Evolutionary conservation across 2,113 vertebrate genomes (phyloP).

Genomic region (Atrichornis clamosus): DNA sequence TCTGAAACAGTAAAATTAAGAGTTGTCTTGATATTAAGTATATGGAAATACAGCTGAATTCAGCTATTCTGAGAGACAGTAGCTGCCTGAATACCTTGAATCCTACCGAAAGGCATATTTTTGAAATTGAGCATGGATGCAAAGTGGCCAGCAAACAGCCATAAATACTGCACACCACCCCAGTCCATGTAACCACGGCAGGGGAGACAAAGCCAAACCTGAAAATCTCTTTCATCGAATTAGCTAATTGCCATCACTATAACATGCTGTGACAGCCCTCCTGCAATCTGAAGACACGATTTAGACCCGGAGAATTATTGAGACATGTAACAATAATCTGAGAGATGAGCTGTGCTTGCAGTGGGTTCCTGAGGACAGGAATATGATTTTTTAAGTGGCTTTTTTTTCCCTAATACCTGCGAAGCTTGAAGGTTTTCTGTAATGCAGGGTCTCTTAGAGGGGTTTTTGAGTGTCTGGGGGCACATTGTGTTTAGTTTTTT

Average conservation of each 20-base stretch:
- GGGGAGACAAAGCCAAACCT: not conserved
- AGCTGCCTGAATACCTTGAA: not conserved
- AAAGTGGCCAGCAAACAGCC: not conserved
- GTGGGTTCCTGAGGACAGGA: not conserved
- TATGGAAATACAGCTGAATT: not conserved
- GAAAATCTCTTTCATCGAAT: not conserved
- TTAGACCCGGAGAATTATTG: not conserved
- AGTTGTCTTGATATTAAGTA: not conserved
- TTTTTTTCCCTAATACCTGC: not conserved
- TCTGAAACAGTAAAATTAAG: not conserved
- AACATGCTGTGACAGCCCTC: not conserved
- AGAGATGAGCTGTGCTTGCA: not conserved
- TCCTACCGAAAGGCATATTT: not conserved
- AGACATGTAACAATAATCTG: not conserved
- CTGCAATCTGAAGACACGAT: not conserved
- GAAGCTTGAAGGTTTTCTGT: not conserved
- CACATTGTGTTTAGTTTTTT: not conserved
- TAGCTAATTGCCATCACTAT: not conserved
- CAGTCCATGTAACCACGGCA: rapidly evolving
- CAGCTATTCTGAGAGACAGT: not conserved
- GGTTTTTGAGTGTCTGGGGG: not conserved
- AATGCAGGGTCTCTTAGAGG: not conserved
- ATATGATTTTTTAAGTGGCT: not conserved
- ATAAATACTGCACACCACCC: not conserved
- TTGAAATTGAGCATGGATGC: not conserved